Evolutionary conservation across 2,113 vertebrate genomes (phyloP).

Genomic region (Trinectes maculatus): DNA sequence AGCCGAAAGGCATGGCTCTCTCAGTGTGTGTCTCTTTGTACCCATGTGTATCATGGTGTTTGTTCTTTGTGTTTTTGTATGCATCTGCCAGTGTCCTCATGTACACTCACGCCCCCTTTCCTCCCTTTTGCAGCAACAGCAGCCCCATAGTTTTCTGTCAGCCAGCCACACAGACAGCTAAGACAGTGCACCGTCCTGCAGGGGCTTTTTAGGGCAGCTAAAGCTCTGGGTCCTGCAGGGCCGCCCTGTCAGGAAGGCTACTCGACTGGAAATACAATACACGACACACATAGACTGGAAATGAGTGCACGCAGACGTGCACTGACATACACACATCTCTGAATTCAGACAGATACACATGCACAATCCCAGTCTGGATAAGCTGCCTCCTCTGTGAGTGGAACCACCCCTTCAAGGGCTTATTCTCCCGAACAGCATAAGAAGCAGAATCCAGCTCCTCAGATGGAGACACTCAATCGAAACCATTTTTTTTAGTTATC

Average conservation of each 20-base stretch:
- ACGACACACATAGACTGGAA: constrained; percentile 41
- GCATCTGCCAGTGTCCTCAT: not conserved
- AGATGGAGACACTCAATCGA: constrained; percentile 10
- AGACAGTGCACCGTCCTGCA: constrained; percentile 28
- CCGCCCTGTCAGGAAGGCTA: constrained; percentile 64
- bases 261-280: constrained; percentile 66
- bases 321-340: not conserved
- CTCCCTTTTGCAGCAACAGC: constrained; percentile 1
- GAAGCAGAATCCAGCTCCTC: constrained; percentile 19
- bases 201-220: constrained; percentile 57
- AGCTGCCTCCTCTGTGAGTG: constrained; percentile 27
- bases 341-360: constrained; percentile 16
- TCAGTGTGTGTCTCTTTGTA: constrained; percentile 1
- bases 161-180: constrained; percentile 31
- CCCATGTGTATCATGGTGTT: not conserved
- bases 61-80: constrained; percentile 20
- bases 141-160: constrained; percentile 23
- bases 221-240: constrained; percentile 51
- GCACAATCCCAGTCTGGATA: constrained; percentile 27
- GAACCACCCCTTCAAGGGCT: constrained; percentile 22
- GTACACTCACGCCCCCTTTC: constrained; percentile 20
- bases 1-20: constrained; percentile 20
- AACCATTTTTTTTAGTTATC: not conserved
- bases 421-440: constrained; percentile 24
- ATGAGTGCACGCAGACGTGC: not conserved